phyloP scores from a whole-genome alignment of 2,113 vertebrate genomes.

The Platanista minor region DNA sequence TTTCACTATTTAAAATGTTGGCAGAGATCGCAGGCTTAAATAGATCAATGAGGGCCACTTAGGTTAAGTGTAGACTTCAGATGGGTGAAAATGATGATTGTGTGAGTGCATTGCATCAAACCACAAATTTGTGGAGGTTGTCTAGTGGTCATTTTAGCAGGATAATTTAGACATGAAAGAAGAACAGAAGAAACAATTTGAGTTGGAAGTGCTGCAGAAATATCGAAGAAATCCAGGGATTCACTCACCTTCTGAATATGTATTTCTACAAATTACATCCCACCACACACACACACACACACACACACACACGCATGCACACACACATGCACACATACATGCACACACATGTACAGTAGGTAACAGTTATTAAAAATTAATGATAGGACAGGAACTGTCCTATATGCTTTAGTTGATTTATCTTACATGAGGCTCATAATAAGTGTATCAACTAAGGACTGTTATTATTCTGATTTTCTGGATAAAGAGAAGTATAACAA shows the following conservation, averaged over 20 bases:
- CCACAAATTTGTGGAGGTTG: neutral
- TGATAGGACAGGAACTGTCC: neutral
- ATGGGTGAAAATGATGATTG: neutral
- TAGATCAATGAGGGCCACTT: neutral
- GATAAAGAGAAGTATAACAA: neutral
- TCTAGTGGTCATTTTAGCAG: neutral
- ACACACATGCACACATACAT: neutral
- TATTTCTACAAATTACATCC: neutral
- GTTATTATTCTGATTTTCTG: neutral
- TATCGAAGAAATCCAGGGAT: neutral
- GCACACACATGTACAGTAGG: fast-evolving
- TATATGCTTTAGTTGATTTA: neutral
- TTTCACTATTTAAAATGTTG: neutral
- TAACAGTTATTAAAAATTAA: neutral
- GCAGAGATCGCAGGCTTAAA: neutral
- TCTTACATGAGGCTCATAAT: neutral
- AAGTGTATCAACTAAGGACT: neutral
- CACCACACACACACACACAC: neutral
- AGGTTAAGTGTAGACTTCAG: neutral
- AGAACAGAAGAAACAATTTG: neutral
- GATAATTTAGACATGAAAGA: neutral
- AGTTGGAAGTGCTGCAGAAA: neutral
- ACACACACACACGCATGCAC: neutral
- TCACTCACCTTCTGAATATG: neutral
- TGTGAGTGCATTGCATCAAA: neutral